Evolutionary conservation across 2,113 vertebrate genomes (phyloP), one percentile per base, ranked within the genome.

Genomic region (Trichechus manatus): DNA sequence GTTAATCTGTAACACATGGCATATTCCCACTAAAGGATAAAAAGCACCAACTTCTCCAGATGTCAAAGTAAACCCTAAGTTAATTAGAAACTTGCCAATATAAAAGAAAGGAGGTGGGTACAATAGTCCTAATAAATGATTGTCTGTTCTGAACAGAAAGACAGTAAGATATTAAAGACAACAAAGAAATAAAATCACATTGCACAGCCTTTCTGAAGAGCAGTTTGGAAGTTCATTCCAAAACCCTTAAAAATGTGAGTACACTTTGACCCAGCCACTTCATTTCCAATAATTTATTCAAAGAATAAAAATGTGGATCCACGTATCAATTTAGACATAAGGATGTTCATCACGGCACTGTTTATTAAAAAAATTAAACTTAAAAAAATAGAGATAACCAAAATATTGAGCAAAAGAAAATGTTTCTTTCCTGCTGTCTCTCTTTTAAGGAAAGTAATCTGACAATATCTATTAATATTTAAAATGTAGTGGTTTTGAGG

Each of bases 31-130:
- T 56, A 72, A 85, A 81, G 50, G 31, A 72, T 31, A 42, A 2
- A 72, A 33, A 70, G n/a, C 4, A 50, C 47, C 29, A 68, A 50
- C 31, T 63, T 84, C 44, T 78, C 72, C 63, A 47, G 47, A 50
- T 39, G 80, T 63, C 91, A 64, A 15, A 50, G 81, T 77, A 87
- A 93, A 59, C 47, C 33, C 59, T 25, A 33, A 27, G 42, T 53
- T 92, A 39, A 68, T 82, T 17, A 83, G 47, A 91, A 91, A 63
- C 64, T 33, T 89, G 36, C 39, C 88, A 70, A 53, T n/a, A 77
- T 11, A 39, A 25, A 75, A 80, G 84, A 64, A 25, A 63, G 92
- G 47, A 93, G 3, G 6, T 22, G 6, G 7, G 4, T 5, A 33
- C 5, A 61, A 29, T 42, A 11, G 29, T 25, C 61, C 2, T 31